These are phyloP conservation scores for Cephus pulcher DNA, from an alignment of 2,888 invertebrate species.

Conservation along the genomic window DNA sequence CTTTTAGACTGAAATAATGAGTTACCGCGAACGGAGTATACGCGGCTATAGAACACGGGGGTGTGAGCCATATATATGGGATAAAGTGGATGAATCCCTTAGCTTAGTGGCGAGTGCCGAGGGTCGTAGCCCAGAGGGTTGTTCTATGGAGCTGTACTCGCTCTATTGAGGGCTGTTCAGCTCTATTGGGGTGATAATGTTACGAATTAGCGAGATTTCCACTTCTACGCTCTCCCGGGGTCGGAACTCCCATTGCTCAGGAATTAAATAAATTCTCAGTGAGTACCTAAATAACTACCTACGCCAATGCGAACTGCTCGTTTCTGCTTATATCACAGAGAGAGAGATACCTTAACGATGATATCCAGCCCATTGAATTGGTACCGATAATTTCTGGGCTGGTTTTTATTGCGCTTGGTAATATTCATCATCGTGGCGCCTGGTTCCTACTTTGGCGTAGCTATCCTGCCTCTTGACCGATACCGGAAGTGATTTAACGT, in stretches of 20 bases:
- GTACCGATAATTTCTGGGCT: not conserved
- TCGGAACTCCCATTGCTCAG: conserved; percentile 26
- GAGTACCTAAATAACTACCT: conserved; percentile 22
- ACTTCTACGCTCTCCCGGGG: conserved; percentile 40
- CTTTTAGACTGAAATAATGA: conserved; percentile 12
- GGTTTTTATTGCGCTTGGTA: not conserved
- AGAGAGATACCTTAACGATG: not conserved
- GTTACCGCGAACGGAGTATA: conserved; percentile 42
- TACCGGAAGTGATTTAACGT: not conserved
- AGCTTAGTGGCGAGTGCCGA: conserved; percentile 50
- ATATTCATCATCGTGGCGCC: not conserved
- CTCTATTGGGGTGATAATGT: conserved; percentile 63
- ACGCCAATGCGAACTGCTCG: conserved; percentile 9
- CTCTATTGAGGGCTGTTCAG: conserved; percentile 53
- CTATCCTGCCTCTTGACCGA: not conserved
- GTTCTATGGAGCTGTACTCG: conserved; percentile 48
- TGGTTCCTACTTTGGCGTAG: not conserved
- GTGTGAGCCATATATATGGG: conserved; percentile 37
- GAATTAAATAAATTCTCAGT: conserved; percentile 42
- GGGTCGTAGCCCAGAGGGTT: conserved; percentile 44
- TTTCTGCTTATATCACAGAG: not conserved
- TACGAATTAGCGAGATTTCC: conserved; percentile 63
- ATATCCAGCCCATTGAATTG: not conserved
- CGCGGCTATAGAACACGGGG: conserved; percentile 15
- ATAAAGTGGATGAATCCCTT: conserved; percentile 56